Base-by-base conservation (phyloP, 2,888 invertebrate genomes). In the Protophormia terraenovae region DNA sequence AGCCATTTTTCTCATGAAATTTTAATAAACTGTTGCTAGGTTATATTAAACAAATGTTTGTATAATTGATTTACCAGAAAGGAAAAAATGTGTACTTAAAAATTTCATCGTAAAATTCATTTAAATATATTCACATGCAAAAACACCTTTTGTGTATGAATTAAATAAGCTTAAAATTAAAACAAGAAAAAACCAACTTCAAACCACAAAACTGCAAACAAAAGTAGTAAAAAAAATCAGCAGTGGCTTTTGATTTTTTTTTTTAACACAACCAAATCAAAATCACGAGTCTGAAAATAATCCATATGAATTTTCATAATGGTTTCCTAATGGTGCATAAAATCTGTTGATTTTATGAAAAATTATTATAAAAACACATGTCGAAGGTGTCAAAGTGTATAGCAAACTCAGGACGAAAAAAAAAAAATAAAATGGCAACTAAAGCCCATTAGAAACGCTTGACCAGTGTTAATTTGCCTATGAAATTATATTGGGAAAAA, bases 321-420 rank as follows among this genome's bases (percentile, higher is more conserved):
- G 72, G 16, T 55, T 72, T 72, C 41, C 64, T 77, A 77, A 83
- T 79, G 78, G 69, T 79, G 24, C 78, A 67, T 67, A 41, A 83
- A 83, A 78, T 73, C 73, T 83, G 73, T 78, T 79, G 69, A 83
- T 75, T 73, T 78, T 50, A 73, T 73, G 38, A 62, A 53, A 75
- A 71, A 29, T 78, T 47, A 50, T 64, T 38, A 35, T 14, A 72
- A 64, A 73, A 71, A 32, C 64, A 53, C 50, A 38, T 66, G 45
- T 32, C n/a, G 10, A 27, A 24, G 27, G 27, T 41, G n/a, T 24
- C 24, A 69, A 38, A 55, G 5, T 2, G 24, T 29, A 45, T 14
- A 6, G 6, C 7, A 35, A 29, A 58, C n/a, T 45, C 12, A 35
- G 50, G 4, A 45, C 14, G 12, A 6, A 22, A 62, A 12, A n/a